Conservation (phyloP, 2,113 vertebrate species). For the Machaerirhynchus nigripectus region DNA sequence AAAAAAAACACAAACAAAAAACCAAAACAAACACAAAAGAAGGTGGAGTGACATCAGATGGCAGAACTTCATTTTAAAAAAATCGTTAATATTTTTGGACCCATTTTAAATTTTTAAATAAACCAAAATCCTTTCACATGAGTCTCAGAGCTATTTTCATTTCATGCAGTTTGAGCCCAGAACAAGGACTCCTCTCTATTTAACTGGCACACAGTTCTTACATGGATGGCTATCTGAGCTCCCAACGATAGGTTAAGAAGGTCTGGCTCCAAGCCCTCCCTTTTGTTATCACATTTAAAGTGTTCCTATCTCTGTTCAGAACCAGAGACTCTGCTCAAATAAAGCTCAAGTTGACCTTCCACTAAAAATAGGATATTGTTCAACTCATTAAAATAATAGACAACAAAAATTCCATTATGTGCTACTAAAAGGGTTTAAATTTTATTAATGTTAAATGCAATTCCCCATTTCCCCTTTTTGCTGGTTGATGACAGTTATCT, state of each 20-base stretch:
- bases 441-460: neutral
- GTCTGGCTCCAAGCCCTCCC: constrained; percentile 51
- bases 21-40: neutral
- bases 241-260: neutral
- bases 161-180: neutral
- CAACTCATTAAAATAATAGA: neutral
- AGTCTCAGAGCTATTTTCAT: neutral
- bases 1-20: too few species aligned
- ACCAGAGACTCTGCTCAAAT: constrained; percentile 21
- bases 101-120: neutral
- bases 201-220: neutral
- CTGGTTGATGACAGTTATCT: neutral
- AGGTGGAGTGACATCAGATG: neutral
- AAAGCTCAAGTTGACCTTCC: constrained; percentile 48
- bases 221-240: neutral
- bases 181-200: neutral
- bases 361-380: constrained; percentile 53
- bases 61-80: neutral
- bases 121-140: neutral
- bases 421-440: neutral
- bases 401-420: neutral
- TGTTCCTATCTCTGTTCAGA: constrained; percentile 24
- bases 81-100: neutral
- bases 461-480: neutral
- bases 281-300: constrained; percentile 50